Base-by-base conservation (phyloP, 1,140 invertebrate genomes). In the Ooceraea biroi region DNA sequence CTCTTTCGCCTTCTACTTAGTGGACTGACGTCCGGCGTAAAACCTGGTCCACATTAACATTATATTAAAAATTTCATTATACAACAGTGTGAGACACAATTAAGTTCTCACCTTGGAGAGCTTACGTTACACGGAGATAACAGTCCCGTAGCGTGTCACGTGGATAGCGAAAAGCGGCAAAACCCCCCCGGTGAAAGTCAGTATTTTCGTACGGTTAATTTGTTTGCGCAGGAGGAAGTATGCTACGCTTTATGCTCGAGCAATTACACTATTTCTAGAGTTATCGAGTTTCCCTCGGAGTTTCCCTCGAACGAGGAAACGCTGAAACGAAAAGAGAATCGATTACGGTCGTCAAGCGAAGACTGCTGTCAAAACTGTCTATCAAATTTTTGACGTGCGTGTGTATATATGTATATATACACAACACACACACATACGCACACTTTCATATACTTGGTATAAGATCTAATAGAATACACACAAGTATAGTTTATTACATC, bases 181-280 rank as follows among this genome's bases (percentile, higher is more conserved):
- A 57, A 57, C 17, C 27, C 2, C 27, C 2, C 0, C 17, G 58
- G 44, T 30, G 55, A 84, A 69, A 84, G 55, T 66, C 44, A 58
- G 10, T 60, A 63, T 68, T 71, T 61, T 84, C 22, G 17, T 36
- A 17, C 52, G 27, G 30, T 50, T 80, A 30, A 69, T 48, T 1
- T 0, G 12, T 72, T 61, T 57, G 52, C 46, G 46, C 8, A 41
- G 10, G 57, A 74, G 25, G 27, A 30, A 61, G 19, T 17, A 5
- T 7, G 17, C 48, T 46, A 66, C 11, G 36, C 30, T 60, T 74
- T 74, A 27, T n/a, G 7, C 41, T 1, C 0, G 11, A 19, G 17
- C 41, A 52, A 78, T 27, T 69, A 12, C 3, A 25, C 3, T 19
- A 68, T 68, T 68, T 66, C n/a, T 60, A 36, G 5, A 57, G 19